Conservation (phyloP, 2,113 vertebrate genomes). For the Hippocampus barbouri region DNA sequence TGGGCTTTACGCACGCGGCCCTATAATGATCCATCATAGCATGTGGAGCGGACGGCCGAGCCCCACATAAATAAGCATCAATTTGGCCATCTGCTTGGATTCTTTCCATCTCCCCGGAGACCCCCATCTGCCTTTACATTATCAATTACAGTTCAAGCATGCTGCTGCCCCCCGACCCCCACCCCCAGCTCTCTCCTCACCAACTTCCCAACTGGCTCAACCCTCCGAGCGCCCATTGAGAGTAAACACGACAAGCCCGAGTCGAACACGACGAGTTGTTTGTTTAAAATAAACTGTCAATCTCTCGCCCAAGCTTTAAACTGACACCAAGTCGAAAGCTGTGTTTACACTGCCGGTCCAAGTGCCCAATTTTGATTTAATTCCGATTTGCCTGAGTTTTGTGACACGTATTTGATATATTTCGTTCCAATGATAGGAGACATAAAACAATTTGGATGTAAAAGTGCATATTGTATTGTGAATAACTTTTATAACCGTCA, state of each 20-base stretch:
- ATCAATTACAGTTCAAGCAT: constrained; percentile 98
- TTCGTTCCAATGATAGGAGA: not conserved
- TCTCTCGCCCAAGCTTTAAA: not conserved
- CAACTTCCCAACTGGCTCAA: constrained; percentile 13
- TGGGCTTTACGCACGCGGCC: constrained; percentile 92
- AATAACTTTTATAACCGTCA: not conserved
- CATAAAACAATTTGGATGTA: not conserved
- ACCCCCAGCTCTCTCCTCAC: not conserved
- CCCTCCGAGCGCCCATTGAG: not conserved
- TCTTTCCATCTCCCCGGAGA: constrained; percentile 89
- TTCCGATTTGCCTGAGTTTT: not conserved
- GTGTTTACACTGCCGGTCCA: not conserved
- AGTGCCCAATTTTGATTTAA: not conserved
- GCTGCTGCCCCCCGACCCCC: constrained; percentile 26
- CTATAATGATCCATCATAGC: constrained; percentile 98
- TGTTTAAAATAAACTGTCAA: not conserved
- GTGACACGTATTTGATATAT: not conserved
- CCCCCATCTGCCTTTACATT: constrained; percentile 96
- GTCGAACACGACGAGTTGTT: not conserved
- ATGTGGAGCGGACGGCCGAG: constrained; percentile 69
- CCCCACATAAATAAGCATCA: constrained; percentile 96
- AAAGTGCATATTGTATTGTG: not conserved
- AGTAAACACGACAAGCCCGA: constrained; percentile 74
- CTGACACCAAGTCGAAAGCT: not conserved
- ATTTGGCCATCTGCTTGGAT: constrained; percentile 98